Conservation (phyloP, 2,797 vertebrate genomes). For the Halcyon badia region DNA sequence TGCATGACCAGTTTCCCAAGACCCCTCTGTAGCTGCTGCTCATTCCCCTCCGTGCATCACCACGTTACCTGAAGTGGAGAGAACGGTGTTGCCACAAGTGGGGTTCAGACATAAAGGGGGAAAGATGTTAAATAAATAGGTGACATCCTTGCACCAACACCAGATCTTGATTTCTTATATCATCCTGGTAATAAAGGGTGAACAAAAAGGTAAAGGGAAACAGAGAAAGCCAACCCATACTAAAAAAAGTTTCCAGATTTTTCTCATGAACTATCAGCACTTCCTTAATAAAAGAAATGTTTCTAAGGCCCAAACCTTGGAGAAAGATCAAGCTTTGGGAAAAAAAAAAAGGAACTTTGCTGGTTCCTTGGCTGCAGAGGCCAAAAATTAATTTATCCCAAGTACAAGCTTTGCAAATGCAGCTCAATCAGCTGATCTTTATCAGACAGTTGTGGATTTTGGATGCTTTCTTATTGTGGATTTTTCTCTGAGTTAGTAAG, state of each 20-base stretch:
- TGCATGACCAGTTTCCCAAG: constrained; percentile 65
- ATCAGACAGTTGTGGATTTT: background rate
- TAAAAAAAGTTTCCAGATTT: background rate
- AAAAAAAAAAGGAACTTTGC: background rate
- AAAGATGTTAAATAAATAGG: background rate
- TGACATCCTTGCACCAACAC: constrained; percentile 12
- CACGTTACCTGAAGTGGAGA: background rate
- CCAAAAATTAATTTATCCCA: background rate
- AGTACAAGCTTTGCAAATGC: background rate
- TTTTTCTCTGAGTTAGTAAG: constrained; percentile 41
- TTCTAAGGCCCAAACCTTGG: background rate
- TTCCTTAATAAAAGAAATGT: constrained; percentile 21
- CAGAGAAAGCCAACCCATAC: background rate
- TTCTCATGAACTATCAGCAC: background rate
- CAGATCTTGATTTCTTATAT: background rate
- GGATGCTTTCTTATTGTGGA: background rate
- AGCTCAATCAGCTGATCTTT: background rate
- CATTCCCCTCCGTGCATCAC: background rate
- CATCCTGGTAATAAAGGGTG: background rate
- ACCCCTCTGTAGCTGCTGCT: constrained; percentile 5
- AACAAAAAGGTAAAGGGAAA: background rate
- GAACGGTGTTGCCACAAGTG: background rate
- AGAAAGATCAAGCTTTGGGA: background rate
- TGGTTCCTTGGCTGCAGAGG: background rate
- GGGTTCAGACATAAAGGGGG: background rate